Conservation (phyloP, 2,113 vertebrate genomes). For the Pycnonotus jocosus region DNA sequence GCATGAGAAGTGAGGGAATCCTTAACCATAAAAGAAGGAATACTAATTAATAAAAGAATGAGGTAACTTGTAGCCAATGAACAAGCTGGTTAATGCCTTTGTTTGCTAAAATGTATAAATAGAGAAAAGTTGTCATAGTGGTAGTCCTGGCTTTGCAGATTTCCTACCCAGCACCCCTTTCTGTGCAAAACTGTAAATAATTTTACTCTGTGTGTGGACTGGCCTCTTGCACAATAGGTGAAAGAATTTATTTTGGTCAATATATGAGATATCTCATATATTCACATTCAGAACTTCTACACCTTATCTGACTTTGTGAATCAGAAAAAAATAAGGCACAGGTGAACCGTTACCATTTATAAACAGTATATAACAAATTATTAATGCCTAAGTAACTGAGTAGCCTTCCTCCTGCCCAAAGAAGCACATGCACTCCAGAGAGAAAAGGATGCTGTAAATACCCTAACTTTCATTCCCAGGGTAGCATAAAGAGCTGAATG, state of each 20-base stretch:
- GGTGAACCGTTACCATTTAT: background rate
- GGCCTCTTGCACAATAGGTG: background rate
- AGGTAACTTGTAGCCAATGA: background rate
- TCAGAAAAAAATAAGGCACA: background rate
- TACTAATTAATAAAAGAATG: background rate
- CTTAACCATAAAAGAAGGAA: background rate
- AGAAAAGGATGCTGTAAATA: background rate
- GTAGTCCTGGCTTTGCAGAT: background rate
- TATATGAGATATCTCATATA: background rate
- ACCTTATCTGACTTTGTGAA: background rate
- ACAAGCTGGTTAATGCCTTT: background rate
- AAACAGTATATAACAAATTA: background rate
- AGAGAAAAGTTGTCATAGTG: fast-evolving
- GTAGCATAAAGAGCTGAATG: background rate
- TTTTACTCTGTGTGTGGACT: background rate
- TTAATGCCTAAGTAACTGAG: background rate
- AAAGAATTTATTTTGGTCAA: background rate
- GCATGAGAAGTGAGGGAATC: background rate
- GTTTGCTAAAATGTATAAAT: background rate
- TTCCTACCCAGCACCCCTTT: background rate
- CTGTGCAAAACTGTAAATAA: background rate
- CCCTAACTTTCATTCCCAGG: background rate
- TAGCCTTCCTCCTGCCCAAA: background rate
- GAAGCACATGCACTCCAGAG: background rate
- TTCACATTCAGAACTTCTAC: background rate